Base-by-base conservation (phyloP, 2,797 vertebrate species). In the Cynodonichthys magdalenae region DNA sequence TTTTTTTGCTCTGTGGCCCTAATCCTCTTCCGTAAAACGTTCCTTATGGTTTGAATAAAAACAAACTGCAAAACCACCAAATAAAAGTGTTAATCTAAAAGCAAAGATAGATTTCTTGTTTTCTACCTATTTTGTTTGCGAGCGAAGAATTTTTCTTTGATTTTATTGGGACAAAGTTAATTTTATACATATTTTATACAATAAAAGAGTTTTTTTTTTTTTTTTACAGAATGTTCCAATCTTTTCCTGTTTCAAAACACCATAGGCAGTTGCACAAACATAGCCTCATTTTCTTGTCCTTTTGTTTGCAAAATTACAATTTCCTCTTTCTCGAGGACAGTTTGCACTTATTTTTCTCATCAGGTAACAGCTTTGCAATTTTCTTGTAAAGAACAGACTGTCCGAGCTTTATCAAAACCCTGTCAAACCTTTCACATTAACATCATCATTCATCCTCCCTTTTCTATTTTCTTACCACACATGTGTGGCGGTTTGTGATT, bases 401-500 rank as follows among this genome's bases (percentile, higher is more conserved):
- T 27, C 11, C 24, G 55, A 1, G 0, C 42, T 31, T 66, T 0
- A 53, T 44, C 1, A 52, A 34, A 61, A 53, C 5, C 11, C 15
- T 68, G 48, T 52, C 52, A 36, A 19, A 64, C 17, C 10, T 52
- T 14, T 36, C 5, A 47, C 6, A 41, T 20, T 10, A 15, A 47
- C 45, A 36, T n/a, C 29, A 18, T 18, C 56, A 31, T 7, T 19
- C 15, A 31, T 59, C 15, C 1, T 6, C 47, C 4, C n/a, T 5
- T 14, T 1, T 63, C 41, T 57, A 0, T 45, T 58, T 61, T 44
- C 36, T 54, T 10, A 31, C 15, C 57, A 63, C 63, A 66, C 71
- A 66, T 11, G 63, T 41, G 8, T 19, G 46, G 63, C 61, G 44
- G 51, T 45, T 44, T 68, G 74, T 83, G 81, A 84, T 56, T 82